Percentiles rank a stretch among this genome's conserved stretches.
Conservation (phyloP, 1,140 invertebrate genomes). For the Nasonia longicornis region DNA sequence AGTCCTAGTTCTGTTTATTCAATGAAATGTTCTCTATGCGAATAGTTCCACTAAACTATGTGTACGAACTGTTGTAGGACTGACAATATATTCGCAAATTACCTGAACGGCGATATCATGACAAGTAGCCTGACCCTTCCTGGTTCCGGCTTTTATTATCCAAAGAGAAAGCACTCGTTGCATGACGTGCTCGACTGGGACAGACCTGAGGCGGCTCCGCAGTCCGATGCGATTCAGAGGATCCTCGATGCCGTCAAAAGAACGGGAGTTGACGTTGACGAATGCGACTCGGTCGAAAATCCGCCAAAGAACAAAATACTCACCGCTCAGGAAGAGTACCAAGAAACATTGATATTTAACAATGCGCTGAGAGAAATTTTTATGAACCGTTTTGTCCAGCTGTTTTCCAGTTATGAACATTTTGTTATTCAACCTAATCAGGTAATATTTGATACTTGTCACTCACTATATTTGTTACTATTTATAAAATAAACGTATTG, state of each 20-base stretch:
- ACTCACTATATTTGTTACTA: too few relatives aligned
- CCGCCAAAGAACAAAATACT: conserved; percentile 70
- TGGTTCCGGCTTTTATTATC: conserved; percentile 66
- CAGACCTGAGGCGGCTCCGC: conserved; percentile 70
- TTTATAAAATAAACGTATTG: neutral
- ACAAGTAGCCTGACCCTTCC: conserved; percentile 72
- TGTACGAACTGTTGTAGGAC: conserved; percentile 66
- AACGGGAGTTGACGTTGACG: conserved; percentile 76
- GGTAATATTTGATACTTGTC: conserved; percentile 64
- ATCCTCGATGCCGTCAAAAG: conserved; percentile 84
- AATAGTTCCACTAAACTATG: neutral
- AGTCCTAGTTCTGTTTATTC: conserved; percentile 48
- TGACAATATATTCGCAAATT: conserved; percentile 68
- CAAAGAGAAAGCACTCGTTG: conserved; percentile 79
- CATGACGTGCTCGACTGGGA: conserved; percentile 81
- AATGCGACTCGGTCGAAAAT: conserved; percentile 72
- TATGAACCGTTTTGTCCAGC: conserved; percentile 95
- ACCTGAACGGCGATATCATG: conserved; percentile 70
- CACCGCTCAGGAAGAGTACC: conserved; percentile 80
- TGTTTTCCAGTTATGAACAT: conserved; percentile 95
- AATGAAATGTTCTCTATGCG: neutral
- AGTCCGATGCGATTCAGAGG: conserved; percentile 80
- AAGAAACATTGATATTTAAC: conserved; percentile 91
- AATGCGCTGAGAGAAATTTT: conserved; percentile 94
- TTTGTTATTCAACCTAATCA: conserved; percentile 95